phyloP scores from a whole-genome alignment of 2,888 invertebrate genomes.

The Nematopogon swammerdamellus region DNA sequence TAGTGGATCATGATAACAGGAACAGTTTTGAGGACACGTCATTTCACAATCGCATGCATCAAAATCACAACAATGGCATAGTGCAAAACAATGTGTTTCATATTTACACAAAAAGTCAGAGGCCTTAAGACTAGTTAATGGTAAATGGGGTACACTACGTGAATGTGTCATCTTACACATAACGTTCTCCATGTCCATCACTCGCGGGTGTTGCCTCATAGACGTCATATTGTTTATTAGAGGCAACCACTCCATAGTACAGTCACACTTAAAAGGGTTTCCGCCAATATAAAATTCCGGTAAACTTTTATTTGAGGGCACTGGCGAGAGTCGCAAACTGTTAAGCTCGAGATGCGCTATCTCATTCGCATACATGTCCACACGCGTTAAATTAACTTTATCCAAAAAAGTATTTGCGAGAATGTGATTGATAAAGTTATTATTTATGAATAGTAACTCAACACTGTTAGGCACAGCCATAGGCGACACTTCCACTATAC shows the following conservation, averaged over 20 bases:
- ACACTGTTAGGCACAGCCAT: slow-evolving; percentile 86
- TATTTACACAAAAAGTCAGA: slow-evolving; percentile 90
- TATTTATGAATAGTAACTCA: slow-evolving; percentile 83
- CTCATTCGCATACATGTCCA: slow-evolving; percentile 88
- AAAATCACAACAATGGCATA: slow-evolving; percentile 95
- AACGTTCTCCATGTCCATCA: slow-evolving; percentile 86
- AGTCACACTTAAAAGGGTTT: slow-evolving; percentile 93
- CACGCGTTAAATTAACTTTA: slow-evolving; percentile 79
- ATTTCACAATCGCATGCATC: slow-evolving; percentile 96
- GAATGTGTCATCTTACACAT: slow-evolving; percentile 85
- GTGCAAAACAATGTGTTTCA: slow-evolving; percentile 89
- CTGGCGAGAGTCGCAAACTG: slow-evolving; percentile 72
- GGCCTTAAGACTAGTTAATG: slow-evolving; percentile 71
- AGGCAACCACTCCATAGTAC: slow-evolving; percentile 94
- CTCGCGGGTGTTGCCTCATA: slow-evolving; percentile 78
- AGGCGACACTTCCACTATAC: slow-evolving; percentile 77
- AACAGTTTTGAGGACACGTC: slow-evolving; percentile 92
- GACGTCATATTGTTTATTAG: slow-evolving; percentile 83
- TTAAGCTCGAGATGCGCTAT: slow-evolving; percentile 79
- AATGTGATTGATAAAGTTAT: slow-evolving; percentile 79
- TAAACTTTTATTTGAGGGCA: slow-evolving; percentile 69
- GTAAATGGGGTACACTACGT: slow-evolving; percentile 74
- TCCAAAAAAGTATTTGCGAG: slow-evolving; percentile 84
- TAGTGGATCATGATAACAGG: slow-evolving; percentile 91
- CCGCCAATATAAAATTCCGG: slow-evolving; percentile 90